Evolutionary conservation across 2,888 invertebrate genomes (phyloP).

Genomic region (Heliconius ismenius): DNA sequence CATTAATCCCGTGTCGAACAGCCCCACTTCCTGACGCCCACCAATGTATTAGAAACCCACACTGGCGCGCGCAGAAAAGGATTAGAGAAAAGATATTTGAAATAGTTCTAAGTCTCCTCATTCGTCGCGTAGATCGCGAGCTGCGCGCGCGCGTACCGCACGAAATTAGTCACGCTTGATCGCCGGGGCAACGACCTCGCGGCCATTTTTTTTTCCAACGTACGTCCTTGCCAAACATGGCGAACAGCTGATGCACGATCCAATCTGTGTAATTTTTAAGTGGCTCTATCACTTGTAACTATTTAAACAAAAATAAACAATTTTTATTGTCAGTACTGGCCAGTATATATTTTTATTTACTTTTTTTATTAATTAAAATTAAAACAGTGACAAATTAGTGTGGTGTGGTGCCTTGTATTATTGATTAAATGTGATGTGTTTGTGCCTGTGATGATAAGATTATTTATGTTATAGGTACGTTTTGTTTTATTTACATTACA

Average conservation of each 20-base stretch:
- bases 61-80: slow-evolving; percentile 70
- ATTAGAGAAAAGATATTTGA: slow-evolving; percentile 79
- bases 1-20: slow-evolving; percentile 53
- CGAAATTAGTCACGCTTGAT: slow-evolving; percentile 65
- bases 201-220: slow-evolving; percentile 56
- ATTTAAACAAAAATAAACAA: slow-evolving; percentile 8
- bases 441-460: slow-evolving; percentile 28
- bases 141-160: slow-evolving; percentile 67
- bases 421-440: slow-evolving; percentile 26
- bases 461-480: slow-evolving; percentile 24
- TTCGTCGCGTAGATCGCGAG: slow-evolving; percentile 73
- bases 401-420: slow-evolving; percentile 28
- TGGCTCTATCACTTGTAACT: slow-evolving; percentile 10
- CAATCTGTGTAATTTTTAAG: slow-evolving; percentile 43
- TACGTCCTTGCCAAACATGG: slow-evolving; percentile 65
- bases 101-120: slow-evolving; percentile 78
- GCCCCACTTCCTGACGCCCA: slow-evolving; percentile 59
- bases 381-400: slow-evolving; percentile 26
- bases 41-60: slow-evolving; percentile 62
- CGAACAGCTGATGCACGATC: slow-evolving; percentile 67
- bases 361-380: slow-evolving; percentile 9
- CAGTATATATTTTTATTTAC: background rate
- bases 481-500: background rate
- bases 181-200: slow-evolving; percentile 66
- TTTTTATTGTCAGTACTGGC: background rate